Evolutionary conservation across 2,113 vertebrate genomes (phyloP), one percentile per base, ranked within the genome.

Genomic region (Phycodurus eques): DNA sequence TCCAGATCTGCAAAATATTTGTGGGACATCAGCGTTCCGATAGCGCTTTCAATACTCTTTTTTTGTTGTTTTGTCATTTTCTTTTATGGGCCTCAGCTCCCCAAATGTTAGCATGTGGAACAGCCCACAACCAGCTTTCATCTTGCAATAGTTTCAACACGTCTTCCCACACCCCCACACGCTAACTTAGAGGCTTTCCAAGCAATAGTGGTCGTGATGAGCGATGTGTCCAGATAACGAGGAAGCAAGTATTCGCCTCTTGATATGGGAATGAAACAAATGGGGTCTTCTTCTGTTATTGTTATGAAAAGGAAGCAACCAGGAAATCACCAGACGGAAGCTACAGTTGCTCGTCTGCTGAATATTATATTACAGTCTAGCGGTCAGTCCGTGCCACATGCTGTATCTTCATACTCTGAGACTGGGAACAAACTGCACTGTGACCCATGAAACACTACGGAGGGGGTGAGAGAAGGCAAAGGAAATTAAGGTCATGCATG

Each of bases 51-150:
- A 31, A 59, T 59, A 59, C 39, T 11, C n/a, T 7, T n/a, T 44
- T 44, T 8, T 4, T 39, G 60, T 19, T 19, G 47, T 19, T 71
- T 44, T 59, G 33, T 20, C 12, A 3, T 68, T 74, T 70, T 76
- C 35, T 49, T 65, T 22, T 33, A 57, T 61, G 77, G 75, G 68
- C 77, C 70, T 65, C 64, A 54, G 73, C 70, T 71, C 49, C 5
- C 77, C 79, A 22, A 31, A 42, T 57, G 71, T 82, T 63, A 75
- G 46, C 54, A 54, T 77, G 68, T 69, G 81, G 64, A 88, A 79
- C 91, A 90, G 90, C 90, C 90, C 89, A 80, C 66, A 71, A 73
- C 79, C 77, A 64, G 89, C 85, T 64, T 69, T 73, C 73, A 85
- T 56, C n/a, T 56, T 7, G 20, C 20, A 56, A 73, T 47, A 15